Conservation (phyloP, 2,113 vertebrate genomes). For the Polyodon spathula region DNA sequence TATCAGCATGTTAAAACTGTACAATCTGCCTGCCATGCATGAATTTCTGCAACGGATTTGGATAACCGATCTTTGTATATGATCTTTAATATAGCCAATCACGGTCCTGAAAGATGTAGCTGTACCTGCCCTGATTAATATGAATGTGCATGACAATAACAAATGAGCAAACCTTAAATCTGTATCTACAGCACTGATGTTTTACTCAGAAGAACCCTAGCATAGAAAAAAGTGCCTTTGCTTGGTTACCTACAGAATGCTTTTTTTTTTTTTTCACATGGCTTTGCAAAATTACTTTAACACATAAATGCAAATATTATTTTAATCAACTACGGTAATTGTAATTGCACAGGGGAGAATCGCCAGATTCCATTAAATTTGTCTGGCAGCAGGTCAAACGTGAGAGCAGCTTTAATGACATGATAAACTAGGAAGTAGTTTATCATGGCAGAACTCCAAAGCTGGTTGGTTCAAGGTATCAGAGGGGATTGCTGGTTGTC, state of each 20-base stretch:
- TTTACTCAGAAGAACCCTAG: background rate
- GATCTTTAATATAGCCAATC: too few species aligned
- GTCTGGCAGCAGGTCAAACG: slow-evolving; percentile 10
- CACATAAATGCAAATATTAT: background rate
- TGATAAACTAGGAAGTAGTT: background rate
- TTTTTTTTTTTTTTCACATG: background rate
- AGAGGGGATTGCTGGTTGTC: slow-evolving; percentile 12
- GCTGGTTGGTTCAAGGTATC: slow-evolving; percentile 7
- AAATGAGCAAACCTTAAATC: background rate
- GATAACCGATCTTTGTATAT: background rate
- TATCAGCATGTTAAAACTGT: background rate
- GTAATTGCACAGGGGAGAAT: too few species aligned
- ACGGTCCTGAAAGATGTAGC: background rate
- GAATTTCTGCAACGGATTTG: background rate
- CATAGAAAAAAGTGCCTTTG: background rate
- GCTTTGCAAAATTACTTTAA: background rate
- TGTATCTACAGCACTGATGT: background rate
- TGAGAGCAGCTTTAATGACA: background rate
- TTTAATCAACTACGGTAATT: too few species aligned
- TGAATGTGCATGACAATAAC: slow-evolving; percentile 5
- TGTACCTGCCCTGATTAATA: background rate
- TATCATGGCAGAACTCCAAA: background rate
- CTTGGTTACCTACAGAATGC: background rate
- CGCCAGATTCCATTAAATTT: background rate
- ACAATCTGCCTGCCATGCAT: slow-evolving; percentile 2